Conservation (phyloP, 2,888 invertebrate genomes). For the Mythimna vitellina region DNA sequence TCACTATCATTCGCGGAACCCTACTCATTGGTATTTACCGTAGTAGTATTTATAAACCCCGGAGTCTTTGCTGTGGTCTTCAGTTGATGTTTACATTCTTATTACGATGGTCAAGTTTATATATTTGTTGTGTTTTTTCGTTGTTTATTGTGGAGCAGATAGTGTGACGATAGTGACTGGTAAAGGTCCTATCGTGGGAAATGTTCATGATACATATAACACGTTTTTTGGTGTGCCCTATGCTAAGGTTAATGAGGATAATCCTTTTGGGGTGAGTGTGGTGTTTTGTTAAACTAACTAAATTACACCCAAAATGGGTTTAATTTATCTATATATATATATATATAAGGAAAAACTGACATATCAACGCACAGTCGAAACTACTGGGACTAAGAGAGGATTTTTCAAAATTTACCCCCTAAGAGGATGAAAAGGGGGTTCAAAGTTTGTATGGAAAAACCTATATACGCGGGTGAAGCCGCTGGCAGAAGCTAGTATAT, state of each 20-base stretch:
- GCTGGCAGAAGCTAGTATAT: no score
- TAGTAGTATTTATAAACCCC: constrained; percentile 15
- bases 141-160: constrained; percentile 5
- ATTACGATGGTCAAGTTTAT: constrained; percentile 31
- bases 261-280: constrained; percentile 80
- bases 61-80: neutral
- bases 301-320: no score
- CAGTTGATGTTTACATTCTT: constrained; percentile 26
- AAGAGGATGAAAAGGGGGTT: no score
- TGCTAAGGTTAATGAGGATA: constrained; percentile 73
- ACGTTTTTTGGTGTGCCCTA: constrained; percentile 82
- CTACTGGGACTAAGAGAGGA: no score
- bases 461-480: no score
- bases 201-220: constrained; percentile 69
- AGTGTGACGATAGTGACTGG: constrained; percentile 63
- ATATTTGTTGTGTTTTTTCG: constrained; percentile 18
- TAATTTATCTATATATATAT: no score
- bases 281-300: neutral
- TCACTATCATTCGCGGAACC: constrained; percentile 29
- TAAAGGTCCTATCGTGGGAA: constrained; percentile 71
- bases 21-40: constrained; percentile 10
- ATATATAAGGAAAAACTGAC: no score
- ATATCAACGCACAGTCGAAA: no score
- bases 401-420: no score
- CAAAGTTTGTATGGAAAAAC: no score